Conservation (phyloP, 2,797 vertebrate genomes). For the Catharus ustulatus region DNA sequence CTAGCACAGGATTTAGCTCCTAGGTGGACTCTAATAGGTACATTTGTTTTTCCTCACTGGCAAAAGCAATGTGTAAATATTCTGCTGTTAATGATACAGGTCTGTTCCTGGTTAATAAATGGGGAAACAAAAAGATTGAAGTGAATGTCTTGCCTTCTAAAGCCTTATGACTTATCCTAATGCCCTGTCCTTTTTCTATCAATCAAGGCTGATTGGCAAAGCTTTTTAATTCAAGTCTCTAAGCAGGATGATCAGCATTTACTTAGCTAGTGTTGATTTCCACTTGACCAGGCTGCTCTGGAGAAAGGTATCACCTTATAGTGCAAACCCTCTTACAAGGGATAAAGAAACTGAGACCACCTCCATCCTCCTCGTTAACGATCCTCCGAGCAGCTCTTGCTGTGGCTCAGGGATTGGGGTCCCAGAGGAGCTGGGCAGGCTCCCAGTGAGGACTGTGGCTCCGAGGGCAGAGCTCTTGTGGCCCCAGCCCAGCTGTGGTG, state of each 20-base stretch:
- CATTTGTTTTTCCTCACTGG: neutral
- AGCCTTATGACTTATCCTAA: neutral
- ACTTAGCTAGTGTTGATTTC: slow-evolving; percentile 57
- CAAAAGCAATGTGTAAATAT: neutral
- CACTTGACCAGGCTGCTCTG: slow-evolving; percentile 31
- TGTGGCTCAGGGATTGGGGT: neutral
- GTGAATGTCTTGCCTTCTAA: neutral
- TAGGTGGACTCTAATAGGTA: neutral
- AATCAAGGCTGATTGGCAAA: slow-evolving; percentile 53
- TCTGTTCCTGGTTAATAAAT: neutral
- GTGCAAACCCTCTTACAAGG: slow-evolving; percentile 55
- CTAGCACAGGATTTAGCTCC: neutral
- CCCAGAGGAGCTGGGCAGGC: neutral
- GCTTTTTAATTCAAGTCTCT: slow-evolving; percentile 71
- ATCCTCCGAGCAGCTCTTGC: fast-evolving
- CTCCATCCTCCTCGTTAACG: fast-evolving
- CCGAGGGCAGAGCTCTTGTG: neutral
- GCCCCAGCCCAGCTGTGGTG: neutral
- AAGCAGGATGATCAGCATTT: slow-evolving; percentile 60
- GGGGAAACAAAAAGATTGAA: neutral
- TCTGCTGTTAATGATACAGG: neutral
- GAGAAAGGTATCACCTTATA: slow-evolving; percentile 12
- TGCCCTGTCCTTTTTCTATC: slow-evolving; percentile 44
- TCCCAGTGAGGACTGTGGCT: fast-evolving
- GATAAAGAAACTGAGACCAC: slow-evolving; percentile 56